Conservation (phyloP, 2,797 vertebrate species). For the Xiphophorus birchmanni region DNA sequence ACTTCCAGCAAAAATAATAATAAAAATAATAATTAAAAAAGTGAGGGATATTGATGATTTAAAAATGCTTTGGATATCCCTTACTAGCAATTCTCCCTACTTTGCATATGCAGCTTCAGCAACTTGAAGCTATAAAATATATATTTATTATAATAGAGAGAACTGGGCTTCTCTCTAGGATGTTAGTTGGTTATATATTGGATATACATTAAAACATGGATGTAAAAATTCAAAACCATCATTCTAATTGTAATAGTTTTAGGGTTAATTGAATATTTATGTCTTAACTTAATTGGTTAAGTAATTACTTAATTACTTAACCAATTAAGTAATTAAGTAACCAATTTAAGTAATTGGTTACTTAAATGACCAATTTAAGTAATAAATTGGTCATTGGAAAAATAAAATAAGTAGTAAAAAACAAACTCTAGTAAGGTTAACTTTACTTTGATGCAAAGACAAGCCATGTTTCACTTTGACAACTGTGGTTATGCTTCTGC, state of each 20-base stretch:
- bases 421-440: neutral
- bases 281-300: neutral
- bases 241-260: neutral
- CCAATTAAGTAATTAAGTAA: too few relatives aligned
- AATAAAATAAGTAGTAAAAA: neutral
- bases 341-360: too few relatives aligned
- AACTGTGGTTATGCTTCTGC: conserved; percentile 28
- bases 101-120: neutral
- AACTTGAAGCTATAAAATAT: neutral
- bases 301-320: too few relatives aligned
- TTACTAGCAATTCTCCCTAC: neutral
- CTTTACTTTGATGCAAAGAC: neutral
- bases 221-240: neutral
- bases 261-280: neutral
- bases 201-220: neutral
- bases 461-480: conserved; percentile 37
- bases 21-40: too few relatives aligned
- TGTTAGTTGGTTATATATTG: too few relatives aligned
- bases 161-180: neutral
- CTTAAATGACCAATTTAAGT: neutral
- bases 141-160: neutral
- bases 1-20: neutral
- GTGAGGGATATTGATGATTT: neutral
- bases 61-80: neutral
- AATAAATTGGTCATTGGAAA: neutral